Base-by-base conservation (phyloP, 2,113 vertebrate species). In the Strix aluco region DNA sequence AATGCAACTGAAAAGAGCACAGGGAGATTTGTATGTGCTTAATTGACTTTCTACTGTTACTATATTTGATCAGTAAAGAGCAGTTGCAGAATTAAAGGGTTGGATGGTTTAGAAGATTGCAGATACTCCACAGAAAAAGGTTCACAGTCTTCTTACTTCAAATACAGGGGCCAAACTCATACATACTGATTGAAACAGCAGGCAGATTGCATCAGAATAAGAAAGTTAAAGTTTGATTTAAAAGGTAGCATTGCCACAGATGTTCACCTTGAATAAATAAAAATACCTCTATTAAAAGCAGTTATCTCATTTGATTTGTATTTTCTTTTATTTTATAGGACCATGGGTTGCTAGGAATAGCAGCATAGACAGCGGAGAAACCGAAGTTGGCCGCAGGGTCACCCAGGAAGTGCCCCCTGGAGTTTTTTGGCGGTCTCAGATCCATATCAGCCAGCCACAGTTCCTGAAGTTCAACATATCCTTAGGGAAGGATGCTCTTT, bases 391-490 rank as follows among this genome's bases (percentile, higher is more conserved):
- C 30, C 98, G 99, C 79, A 98, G 99, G 20, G 99, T 99, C 92
- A 99, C 98, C 55, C 99, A 99, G 83, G 99, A 99, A 94, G 99
- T 99, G 21, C 99, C 99, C 8, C 99, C 99, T 0, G 99, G 99
- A 29, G 98, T 99, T 69, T 99, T 99, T 87, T 99, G 99, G 99
- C 98, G 99, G 80, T 99, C 99, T 69, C 99, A 99, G 97, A 99
- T 99, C 77, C 99, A 99, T 86, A 98, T 99, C 96, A 98, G 93
- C 95, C 99, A 99, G 90, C 99, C 99, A 14, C 99, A 99, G 97
- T 99, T 99, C 97, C 98, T 99, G 86, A 99, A 99, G 97, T 99
- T 99, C 98, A 99, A 99, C 98, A 99, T 99, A 91, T 99, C 99
- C 84, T 98, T 99, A 63, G 99, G 99, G 65, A 99, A 99, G 96